Percentiles rank a stretch among this genome's conserved stretches.
These are phyloP conservation scores for Sinelater perroti DNA, from an alignment of 2,888 invertebrate species.

Conservation along the genomic window DNA sequence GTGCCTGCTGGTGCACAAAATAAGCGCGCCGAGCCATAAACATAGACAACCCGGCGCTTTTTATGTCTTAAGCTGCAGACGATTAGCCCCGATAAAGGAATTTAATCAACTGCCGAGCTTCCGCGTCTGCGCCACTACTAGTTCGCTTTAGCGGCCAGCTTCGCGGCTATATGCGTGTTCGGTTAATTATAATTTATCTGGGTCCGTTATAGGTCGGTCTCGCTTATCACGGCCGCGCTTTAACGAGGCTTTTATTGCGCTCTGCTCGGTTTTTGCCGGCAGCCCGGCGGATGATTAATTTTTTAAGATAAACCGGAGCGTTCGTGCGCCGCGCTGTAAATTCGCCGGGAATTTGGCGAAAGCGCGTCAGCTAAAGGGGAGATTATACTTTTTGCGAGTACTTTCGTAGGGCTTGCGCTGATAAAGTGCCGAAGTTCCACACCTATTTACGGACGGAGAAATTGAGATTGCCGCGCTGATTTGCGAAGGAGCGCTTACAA, in stretches of 20 bases:
- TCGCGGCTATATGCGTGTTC: conserved; percentile 7
- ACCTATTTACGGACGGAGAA: no score
- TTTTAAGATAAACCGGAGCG: no score
- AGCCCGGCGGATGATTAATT: conserved; percentile 1
- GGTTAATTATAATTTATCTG: conserved; percentile 18
- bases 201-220: conserved; percentile 1
- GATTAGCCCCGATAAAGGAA: conserved; percentile 9
- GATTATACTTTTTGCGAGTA: no score
- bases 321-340: no score
- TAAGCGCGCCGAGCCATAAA: neutral
- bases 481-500: no score
- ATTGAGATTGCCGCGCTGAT: no score
- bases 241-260: conserved; percentile 7
- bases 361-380: no score
- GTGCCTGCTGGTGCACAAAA: no score
- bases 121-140: neutral
- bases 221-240: neutral
- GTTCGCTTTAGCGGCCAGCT: conserved; percentile 3
- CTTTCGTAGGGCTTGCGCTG: no score
- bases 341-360: no score
- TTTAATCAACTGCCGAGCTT: conserved; percentile 10
- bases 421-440: no score
- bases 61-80: conserved; percentile 12
- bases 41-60: conserved; percentile 4
- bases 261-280: neutral